Evolutionary conservation across 2,797 vertebrate species (phyloP).

Genomic region (Mycteria americana): DNA sequence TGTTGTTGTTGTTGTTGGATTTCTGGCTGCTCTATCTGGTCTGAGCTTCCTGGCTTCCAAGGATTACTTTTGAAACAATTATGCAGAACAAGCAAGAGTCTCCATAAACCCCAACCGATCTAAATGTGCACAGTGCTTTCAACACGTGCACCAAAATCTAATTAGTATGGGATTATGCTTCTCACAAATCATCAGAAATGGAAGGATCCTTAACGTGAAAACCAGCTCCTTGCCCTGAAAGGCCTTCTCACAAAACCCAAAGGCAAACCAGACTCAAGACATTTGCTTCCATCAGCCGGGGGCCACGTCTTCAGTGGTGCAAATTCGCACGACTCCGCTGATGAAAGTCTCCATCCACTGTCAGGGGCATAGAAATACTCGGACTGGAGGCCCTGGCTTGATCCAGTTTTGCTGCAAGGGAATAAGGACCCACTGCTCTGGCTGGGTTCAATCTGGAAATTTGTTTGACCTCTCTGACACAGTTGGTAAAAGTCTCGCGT

Average conservation of each 20-base stretch:
- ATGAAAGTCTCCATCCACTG: neutral
- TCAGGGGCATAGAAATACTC: neutral
- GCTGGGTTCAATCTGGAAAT: neutral
- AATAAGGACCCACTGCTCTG: neutral
- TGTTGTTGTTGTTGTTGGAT: neutral
- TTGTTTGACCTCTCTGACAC: neutral
- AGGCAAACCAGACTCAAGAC: neutral
- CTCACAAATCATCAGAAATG: slow-evolving; percentile 33
- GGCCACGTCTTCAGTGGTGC: accelerated
- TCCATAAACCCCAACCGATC: neutral
- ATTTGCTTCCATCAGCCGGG: neutral
- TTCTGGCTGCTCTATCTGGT: slow-evolving; percentile 5
- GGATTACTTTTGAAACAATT: slow-evolving; percentile 61
- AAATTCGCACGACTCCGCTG: accelerated
- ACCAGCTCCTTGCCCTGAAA: neutral
- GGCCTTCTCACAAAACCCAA: neutral
- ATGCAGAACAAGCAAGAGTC: slow-evolving; percentile 12
- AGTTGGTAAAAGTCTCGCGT: neutral
- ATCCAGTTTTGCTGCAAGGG: neutral
- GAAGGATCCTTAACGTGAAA: neutral
- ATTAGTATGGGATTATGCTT: slow-evolving; percentile 62
- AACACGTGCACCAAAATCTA: slow-evolving; percentile 44
- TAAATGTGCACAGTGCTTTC: slow-evolving; percentile 10
- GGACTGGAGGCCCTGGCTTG: neutral
- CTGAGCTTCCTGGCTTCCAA: slow-evolving; percentile 2